Evolutionary conservation across 2,797 vertebrate species (phyloP).

Genomic region (Neosilurus hyrtlii): DNA sequence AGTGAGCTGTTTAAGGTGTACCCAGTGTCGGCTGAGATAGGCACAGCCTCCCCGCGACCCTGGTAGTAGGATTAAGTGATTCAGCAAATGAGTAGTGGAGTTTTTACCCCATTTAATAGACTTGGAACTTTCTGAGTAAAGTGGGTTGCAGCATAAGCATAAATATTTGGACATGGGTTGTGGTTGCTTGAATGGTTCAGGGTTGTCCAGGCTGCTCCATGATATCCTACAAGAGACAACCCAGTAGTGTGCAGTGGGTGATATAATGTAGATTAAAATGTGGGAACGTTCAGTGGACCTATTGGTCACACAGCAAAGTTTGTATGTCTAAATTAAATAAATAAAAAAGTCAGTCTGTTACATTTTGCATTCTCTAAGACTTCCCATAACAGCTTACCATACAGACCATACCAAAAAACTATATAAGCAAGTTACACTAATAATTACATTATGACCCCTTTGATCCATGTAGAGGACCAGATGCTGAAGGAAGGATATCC

Average conservation of each 20-base stretch:
- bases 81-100: no score
- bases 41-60: no score
- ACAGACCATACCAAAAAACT: not conserved
- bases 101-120: no score
- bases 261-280: not conserved
- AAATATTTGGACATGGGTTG: not conserved
- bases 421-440: not conserved
- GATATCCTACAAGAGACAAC: not conserved
- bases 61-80: no score
- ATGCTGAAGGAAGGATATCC: conserved; percentile 76
- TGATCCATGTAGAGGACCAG: conserved; percentile 67
- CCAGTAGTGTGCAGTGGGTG: no score
- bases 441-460: conserved; percentile 3
- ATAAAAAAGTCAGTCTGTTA: not conserved
- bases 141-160: not conserved
- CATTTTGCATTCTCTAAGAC: not conserved
- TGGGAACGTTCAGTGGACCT: not conserved
- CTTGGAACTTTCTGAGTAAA: not conserved
- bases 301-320: not conserved
- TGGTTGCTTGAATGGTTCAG: not conserved
- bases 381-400: not conserved
- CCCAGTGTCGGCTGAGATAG: no score
- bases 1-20: no score
- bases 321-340: not conserved
- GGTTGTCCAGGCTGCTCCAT: no score